These are phyloP conservation scores for Kryptopterus vitreolus DNA, from an alignment of 2,797 vertebrate species.

Conservation along the genomic window DNA sequence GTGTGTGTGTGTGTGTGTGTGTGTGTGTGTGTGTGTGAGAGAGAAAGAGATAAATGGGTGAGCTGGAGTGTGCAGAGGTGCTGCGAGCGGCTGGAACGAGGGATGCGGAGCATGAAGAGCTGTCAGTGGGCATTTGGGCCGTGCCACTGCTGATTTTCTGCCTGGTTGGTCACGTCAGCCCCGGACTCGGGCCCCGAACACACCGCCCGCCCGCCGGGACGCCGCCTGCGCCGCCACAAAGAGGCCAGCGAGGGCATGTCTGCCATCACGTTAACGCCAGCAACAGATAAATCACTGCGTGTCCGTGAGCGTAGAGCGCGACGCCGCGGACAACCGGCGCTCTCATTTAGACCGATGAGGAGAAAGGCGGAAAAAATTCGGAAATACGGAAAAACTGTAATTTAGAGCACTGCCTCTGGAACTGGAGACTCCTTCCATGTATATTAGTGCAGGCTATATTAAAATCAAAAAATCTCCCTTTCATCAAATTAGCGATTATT, in stretches of 20 bases:
- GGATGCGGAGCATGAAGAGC: constrained; percentile 53
- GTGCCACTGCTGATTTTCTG: constrained; percentile 56
- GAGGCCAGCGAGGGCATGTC: constrained; percentile 39
- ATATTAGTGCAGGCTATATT: too few species aligned
- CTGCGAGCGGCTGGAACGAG: constrained; percentile 28
- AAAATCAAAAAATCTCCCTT: too few species aligned
- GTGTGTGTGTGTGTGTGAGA: neutral
- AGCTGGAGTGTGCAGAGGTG: constrained; percentile 28
- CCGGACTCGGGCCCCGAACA: constrained; percentile 48
- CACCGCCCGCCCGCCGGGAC: constrained; percentile 33
- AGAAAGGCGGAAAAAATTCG: neutral
- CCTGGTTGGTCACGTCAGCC: constrained; percentile 55
- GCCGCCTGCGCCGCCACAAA: constrained; percentile 34
- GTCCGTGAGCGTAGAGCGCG: constrained; percentile 20
- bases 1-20: constrained; percentile 30
- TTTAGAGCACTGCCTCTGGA: neutral
- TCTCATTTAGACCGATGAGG: neutral
- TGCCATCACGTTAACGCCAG: constrained; percentile 38
- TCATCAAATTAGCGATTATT: too few species aligned
- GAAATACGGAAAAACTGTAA: neutral
- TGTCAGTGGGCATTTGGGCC: constrained; percentile 56
- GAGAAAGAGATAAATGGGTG: constrained; percentile 51
- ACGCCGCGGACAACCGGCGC: constrained; percentile 20
- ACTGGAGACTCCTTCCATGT: neutral
- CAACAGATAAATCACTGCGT: constrained; percentile 49